Evolutionary conservation across 92 coral and sea anemone species (phyloP).

Genomic region (Paragorgia papillata): DNA sequence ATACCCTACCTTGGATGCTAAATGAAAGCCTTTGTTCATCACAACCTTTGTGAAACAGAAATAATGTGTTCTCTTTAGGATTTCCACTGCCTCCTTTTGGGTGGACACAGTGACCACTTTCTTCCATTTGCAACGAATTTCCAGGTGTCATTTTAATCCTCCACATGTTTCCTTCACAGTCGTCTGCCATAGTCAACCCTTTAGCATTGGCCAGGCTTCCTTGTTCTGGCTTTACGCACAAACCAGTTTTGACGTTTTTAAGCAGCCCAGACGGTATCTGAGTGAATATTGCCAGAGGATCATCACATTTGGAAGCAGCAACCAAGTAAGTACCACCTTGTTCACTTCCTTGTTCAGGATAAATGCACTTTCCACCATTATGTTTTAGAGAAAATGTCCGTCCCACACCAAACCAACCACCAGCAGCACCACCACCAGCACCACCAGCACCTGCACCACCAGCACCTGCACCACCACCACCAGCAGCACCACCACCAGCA

Average conservation of each 20-base stretch:
- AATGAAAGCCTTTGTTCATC: constrained; percentile 17
- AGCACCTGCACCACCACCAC: background rate
- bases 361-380: constrained; percentile 10
- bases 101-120: constrained; percentile 30
- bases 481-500: constrained; percentile 9
- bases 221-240: constrained; percentile 18
- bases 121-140: constrained; percentile 15
- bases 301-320: constrained; percentile 16
- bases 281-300: constrained; percentile 14
- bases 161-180: background rate
- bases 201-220: background rate
- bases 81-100: constrained; percentile 6
- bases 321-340: constrained; percentile 5
- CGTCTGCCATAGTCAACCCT: background rate
- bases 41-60: constrained; percentile 10
- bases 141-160: constrained; percentile 11
- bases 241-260: constrained; percentile 27
- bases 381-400: background rate
- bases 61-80: constrained; percentile 5
- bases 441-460: constrained; percentile 16
- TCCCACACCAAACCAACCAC: background rate
- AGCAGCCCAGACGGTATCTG: background rate
- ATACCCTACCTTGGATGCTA: constrained; percentile 3
- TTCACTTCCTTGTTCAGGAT: background rate
- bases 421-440: background rate